Percentiles rank a stretch among this genome's conserved stretches.
Conservation (phyloP, 2,888 invertebrate species). For the Pilophorus perplexus region DNA sequence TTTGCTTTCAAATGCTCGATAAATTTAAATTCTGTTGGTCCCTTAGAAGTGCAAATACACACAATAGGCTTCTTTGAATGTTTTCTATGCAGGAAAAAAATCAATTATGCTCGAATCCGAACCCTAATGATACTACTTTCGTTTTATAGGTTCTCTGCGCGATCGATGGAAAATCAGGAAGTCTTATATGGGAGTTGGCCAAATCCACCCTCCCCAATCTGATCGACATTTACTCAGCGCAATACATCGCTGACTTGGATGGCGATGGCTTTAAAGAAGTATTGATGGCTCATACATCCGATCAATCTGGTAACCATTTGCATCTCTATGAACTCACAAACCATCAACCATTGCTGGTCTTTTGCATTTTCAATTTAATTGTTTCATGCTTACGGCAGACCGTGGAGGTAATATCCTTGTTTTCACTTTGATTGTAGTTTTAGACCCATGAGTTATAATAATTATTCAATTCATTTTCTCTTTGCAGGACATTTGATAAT, state of each 20-base stretch:
- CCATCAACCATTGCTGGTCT: not conserved
- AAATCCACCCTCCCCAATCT: slow-evolving; percentile 52
- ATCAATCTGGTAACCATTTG: slow-evolving; percentile 50
- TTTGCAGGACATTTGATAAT: slow-evolving; percentile 62
- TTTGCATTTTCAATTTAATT: not conserved
- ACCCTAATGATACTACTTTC: slow-evolving; percentile 14
- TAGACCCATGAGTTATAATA: not conserved
- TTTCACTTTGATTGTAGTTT: not conserved
- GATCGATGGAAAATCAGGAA: slow-evolving; percentile 66
- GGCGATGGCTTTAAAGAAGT: slow-evolving; percentile 68
- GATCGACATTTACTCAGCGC: slow-evolving; percentile 67
- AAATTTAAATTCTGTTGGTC: too few species aligned
- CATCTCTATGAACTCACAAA: not conserved
- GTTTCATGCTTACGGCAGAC: not conserved
- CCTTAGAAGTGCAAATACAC: too few species aligned
- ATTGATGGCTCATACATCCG: slow-evolving; percentile 63
- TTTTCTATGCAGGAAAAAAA: too few species aligned
- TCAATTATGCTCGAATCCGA: too few species aligned
- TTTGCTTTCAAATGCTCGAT: too few species aligned
- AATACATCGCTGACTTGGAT: slow-evolving; percentile 67
- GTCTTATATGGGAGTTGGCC: slow-evolving; percentile 63
- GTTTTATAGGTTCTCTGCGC: slow-evolving; percentile 60
- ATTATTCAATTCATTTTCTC: not conserved
- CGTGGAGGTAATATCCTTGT: not conserved
- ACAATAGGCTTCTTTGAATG: too few species aligned